phyloP scores from a whole-genome alignment of 2,888 invertebrate species.

The Toxonevra muliebris region DNA sequence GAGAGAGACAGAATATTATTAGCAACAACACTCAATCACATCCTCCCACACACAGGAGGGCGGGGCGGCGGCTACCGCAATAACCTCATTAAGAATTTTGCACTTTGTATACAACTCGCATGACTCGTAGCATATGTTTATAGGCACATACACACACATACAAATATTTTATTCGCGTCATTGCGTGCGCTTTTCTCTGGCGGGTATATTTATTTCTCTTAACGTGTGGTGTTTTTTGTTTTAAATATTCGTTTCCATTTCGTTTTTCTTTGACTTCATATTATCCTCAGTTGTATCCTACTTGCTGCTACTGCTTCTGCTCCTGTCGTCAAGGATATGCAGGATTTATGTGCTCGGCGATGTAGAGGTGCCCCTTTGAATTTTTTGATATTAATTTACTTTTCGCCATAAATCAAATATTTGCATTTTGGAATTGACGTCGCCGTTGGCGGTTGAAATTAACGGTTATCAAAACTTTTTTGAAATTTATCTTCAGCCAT shows the following conservation, averaged over 20 bases:
- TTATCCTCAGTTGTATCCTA: background rate
- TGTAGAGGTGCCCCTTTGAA: conserved; percentile 1
- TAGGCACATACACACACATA: too few species aligned
- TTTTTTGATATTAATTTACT: conserved; percentile 54
- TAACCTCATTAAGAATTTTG: too few species aligned
- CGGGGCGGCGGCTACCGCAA: too few species aligned
- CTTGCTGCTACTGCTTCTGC: background rate
- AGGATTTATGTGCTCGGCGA: background rate
- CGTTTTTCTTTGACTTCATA: background rate
- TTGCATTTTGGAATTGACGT: conserved; percentile 62
- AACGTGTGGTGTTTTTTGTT: background rate
- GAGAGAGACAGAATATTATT: too few species aligned
- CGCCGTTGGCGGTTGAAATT: conserved; percentile 54
- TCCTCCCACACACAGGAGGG: too few species aligned
- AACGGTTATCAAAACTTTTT: conserved; percentile 33
- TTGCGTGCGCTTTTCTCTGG: background rate
- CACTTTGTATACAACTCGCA: too few species aligned
- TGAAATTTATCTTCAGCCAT: conserved; percentile 8
- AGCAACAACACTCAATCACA: too few species aligned
- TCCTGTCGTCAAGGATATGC: conserved; percentile 1
- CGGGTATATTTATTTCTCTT: background rate
- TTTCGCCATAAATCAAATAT: conserved; percentile 60
- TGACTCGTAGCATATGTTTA: too few species aligned
- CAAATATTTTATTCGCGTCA: conserved; percentile 25
- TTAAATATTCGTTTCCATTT: background rate